phyloP scores from a whole-genome alignment of 2,797 vertebrate species.

The Neosalanx taihuensis region DNA sequence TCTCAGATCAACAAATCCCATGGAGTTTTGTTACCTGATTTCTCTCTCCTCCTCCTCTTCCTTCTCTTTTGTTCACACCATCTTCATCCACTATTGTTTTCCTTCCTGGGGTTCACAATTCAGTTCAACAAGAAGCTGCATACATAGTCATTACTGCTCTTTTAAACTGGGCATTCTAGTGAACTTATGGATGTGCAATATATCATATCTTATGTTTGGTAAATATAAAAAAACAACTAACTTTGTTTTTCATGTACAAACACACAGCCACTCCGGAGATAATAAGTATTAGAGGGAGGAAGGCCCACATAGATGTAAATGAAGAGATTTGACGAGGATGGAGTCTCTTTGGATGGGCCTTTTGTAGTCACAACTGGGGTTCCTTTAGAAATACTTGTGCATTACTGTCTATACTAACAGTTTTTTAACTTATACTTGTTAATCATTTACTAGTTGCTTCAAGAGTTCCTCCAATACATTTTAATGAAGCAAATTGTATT shows the following conservation, averaged over 20 bases:
- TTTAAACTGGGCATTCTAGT: neutral
- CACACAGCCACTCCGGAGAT: neutral
- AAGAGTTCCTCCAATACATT: too few relatives aligned
- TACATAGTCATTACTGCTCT: neutral
- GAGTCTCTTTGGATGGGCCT: neutral
- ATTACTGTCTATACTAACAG: neutral
- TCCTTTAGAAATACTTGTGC: neutral
- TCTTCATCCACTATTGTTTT: neutral
- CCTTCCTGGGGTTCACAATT: neutral
- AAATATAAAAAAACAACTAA: neutral
- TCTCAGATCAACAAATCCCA: neutral
- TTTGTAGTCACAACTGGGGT: neutral
- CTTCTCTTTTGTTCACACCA: neutral
- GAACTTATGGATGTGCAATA: neutral
- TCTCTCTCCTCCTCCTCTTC: neutral
- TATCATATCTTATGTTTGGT: neutral
- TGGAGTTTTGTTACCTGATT: neutral
- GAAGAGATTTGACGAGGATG: neutral
- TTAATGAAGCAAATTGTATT: too few relatives aligned
- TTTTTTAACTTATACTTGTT: too few relatives aligned
- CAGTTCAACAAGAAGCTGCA: neutral
- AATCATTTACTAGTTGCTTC: too few relatives aligned
- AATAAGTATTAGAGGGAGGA: neutral
- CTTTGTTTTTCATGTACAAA: constrained; percentile 1
- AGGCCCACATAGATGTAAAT: neutral